phyloP scores from a whole-genome alignment of 2,888 invertebrate genomes.

The Stegana nigrithorax region DNA sequence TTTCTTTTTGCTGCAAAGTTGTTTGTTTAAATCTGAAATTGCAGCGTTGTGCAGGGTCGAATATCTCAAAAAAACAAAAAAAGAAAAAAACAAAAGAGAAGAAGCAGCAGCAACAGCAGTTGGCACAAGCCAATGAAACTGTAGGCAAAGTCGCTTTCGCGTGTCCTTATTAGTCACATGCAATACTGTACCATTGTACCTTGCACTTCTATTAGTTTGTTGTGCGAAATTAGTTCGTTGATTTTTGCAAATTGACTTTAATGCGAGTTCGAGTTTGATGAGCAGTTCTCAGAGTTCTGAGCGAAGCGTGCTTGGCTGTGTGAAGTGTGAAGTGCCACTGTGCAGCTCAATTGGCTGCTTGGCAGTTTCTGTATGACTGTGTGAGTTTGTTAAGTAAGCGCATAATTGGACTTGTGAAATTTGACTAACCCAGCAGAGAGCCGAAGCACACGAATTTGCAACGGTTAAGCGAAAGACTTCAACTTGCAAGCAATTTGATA shows the following conservation, averaged over 20 bases:
- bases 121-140: too few relatives aligned
- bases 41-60: too few relatives aligned
- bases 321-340: slow-evolving; percentile 31
- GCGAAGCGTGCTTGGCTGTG: slow-evolving; percentile 45
- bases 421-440: too few relatives aligned
- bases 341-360: not conserved
- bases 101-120: too few relatives aligned
- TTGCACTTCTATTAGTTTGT: slow-evolving; percentile 46
- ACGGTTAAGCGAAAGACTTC: too few relatives aligned
- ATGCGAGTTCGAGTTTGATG: slow-evolving; percentile 40
- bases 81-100: too few relatives aligned
- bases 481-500: too few relatives aligned
- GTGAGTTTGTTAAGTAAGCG: too few relatives aligned
- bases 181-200: slow-evolving; percentile 48
- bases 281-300: slow-evolving; percentile 28
- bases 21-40: too few relatives aligned
- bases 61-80: not conserved
- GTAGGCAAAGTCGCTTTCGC: not conserved
- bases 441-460: too few relatives aligned
- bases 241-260: slow-evolving; percentile 52
- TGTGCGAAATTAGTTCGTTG: slow-evolving; percentile 52
- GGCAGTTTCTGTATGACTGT: too few relatives aligned
- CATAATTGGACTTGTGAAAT: too few relatives aligned
- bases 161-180: slow-evolving; percentile 30
- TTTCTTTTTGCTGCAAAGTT: not conserved